These are phyloP conservation scores for Mythimna albipuncta DNA, from an alignment of 2,888 invertebrate species.

Conservation along the genomic window DNA sequence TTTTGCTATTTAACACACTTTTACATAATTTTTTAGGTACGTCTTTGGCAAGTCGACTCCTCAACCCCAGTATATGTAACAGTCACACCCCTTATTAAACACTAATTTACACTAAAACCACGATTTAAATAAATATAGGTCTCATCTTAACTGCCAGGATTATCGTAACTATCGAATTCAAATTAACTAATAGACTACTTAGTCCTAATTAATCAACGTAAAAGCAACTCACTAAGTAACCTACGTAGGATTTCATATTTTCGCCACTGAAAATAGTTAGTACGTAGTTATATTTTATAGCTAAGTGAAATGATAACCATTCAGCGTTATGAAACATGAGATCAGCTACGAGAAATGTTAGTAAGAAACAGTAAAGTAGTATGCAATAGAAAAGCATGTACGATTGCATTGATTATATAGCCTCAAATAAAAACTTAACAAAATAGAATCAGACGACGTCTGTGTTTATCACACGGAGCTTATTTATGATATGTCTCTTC, in stretches of 20 bases:
- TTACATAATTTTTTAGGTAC: conserved; percentile 77
- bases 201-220: conserved; percentile 66
- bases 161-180: conserved; percentile 60
- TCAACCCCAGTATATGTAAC: conserved; percentile 61
- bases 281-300: conserved; percentile 38
- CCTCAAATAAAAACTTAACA: conserved; percentile 71
- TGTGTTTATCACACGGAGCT: conserved; percentile 75
- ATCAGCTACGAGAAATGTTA: conserved; percentile 61
- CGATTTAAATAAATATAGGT: conserved; percentile 67
- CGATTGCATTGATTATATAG: conserved; percentile 69
- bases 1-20: conserved; percentile 76
- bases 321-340: conserved; percentile 60
- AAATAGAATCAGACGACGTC: conserved; percentile 67
- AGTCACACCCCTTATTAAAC: conserved; percentile 56
- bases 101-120: conserved; percentile 63
- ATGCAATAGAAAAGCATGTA: conserved; percentile 52
- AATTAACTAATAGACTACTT: conserved; percentile 65
- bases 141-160: conserved; percentile 57
- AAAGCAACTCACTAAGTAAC: conserved; percentile 45
- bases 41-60: conserved; percentile 82
- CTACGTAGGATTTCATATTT: conserved; percentile 57
- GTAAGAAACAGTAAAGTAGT: conserved; percentile 44
- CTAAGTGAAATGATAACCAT: conserved; percentile 56
- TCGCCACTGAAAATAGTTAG: conserved; percentile 48
- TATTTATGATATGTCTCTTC: conserved; percentile 84